Evolutionary conservation across 2,888 invertebrate species (phyloP).

Genomic region (Euzophera pinguis): DNA sequence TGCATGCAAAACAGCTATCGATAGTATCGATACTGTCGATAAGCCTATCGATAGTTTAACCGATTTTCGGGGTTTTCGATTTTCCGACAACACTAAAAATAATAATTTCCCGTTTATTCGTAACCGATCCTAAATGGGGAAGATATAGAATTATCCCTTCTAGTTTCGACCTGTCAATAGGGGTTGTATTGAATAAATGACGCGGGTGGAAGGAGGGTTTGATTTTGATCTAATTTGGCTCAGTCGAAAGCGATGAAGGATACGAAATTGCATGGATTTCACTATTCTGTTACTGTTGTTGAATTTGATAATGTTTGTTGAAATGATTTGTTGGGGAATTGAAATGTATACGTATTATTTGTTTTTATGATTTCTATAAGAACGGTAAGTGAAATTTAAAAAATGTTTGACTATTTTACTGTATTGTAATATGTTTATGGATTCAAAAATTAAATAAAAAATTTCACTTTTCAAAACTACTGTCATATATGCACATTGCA

Average conservation of each 20-base stretch:
- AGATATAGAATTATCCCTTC: conserved; percentile 29
- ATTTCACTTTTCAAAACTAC: no score
- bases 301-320: not conserved
- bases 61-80: no score
- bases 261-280: conserved; percentile 1
- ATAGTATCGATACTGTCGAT: no score
- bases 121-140: conserved; percentile 25
- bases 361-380: no score
- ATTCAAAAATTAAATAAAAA: no score
- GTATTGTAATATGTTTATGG: no score
- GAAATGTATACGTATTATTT: not conserved
- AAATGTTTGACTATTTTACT: no score
- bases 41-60: no score
- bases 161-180: conserved; percentile 27
- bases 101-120: conserved; percentile 24
- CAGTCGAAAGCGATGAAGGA: not conserved
- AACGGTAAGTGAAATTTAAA: no score
- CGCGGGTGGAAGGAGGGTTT: conserved; percentile 14
- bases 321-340: not conserved
- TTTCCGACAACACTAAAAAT: no score
- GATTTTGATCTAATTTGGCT: conserved; percentile 17
- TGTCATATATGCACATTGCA: no score
- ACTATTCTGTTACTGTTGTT: not conserved
- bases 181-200: conserved; percentile 26
- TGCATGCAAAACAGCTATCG: no score